Conservation (phyloP, 2,888 invertebrate species). For the Rhagophthalmus giganteus region DNA sequence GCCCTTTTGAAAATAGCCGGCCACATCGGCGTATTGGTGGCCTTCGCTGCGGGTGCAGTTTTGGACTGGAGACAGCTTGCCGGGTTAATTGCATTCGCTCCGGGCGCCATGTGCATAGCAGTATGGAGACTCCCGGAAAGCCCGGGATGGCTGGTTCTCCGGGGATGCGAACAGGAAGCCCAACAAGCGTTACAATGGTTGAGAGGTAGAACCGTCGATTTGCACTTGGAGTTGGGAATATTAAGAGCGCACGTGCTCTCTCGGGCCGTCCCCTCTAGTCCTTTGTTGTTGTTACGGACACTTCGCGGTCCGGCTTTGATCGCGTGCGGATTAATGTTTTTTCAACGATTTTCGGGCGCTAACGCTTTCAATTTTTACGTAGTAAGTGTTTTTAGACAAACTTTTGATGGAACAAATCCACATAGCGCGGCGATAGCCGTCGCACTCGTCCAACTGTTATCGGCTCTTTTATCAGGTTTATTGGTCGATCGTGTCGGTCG, state of each 20-base stretch:
- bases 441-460: slow-evolving; percentile 82
- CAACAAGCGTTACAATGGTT: slow-evolving; percentile 77
- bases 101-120: slow-evolving; percentile 74
- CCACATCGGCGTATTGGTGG: slow-evolving; percentile 81
- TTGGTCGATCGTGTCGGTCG: slow-evolving; percentile 86
- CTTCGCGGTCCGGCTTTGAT: slow-evolving; percentile 75
- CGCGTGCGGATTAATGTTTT: slow-evolving; percentile 86
- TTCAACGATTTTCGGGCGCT: slow-evolving; percentile 83
- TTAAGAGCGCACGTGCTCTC: slow-evolving; percentile 69
- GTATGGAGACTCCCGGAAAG: slow-evolving; percentile 85
- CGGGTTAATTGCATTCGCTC: slow-evolving; percentile 75
- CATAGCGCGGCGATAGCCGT: slow-evolving; percentile 84
- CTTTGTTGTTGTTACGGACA: slow-evolving; percentile 45
- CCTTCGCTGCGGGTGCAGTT: slow-evolving; percentile 81
- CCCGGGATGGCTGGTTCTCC: slow-evolving; percentile 79
- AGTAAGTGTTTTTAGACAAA: slow-evolving; percentile 83
- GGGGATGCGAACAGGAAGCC: slow-evolving; percentile 76
- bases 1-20: slow-evolving; percentile 84
- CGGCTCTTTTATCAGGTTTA: slow-evolving; percentile 78
- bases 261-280: slow-evolving; percentile 41
- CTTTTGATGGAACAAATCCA: slow-evolving; percentile 79
- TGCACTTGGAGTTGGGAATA: slow-evolving; percentile 72
- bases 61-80: slow-evolving; percentile 86
- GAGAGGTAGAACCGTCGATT: slow-evolving; percentile 75
- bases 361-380: slow-evolving; percentile 86